These are phyloP conservation scores for Diplodus puntazzo DNA, from an alignment of 2,797 vertebrate genomes.

Conservation along the genomic window DNA sequence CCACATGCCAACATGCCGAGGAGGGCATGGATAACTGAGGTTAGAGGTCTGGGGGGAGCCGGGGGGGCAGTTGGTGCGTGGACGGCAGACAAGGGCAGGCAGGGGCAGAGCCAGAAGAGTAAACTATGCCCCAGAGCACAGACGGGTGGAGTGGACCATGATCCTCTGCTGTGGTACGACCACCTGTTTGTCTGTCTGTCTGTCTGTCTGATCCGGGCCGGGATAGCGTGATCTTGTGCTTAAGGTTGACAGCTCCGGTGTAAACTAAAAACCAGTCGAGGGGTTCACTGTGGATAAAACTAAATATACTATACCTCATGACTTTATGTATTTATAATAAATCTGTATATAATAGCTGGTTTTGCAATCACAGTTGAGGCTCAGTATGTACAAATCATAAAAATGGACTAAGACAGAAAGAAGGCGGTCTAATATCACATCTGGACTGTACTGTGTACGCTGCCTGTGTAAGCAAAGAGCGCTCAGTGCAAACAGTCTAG, in stretches of 20 bases:
- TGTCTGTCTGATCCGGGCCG: conserved; percentile 66
- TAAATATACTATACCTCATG: not conserved
- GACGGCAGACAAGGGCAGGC: conserved; percentile 76
- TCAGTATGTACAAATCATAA: conserved; percentile 9
- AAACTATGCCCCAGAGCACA: conserved; percentile 72
- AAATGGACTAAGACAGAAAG: conserved; percentile 3
- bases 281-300: conserved; percentile 22
- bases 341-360: not conserved
- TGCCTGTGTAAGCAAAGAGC: conserved; percentile 44
- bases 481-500: conserved; percentile 31
- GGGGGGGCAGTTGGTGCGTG: conserved; percentile 70
- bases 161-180: conserved; percentile 72
- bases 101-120: conserved; percentile 76
- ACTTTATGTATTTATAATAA: not conserved
- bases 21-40: conserved; percentile 77
- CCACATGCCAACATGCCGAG: conserved; percentile 75
- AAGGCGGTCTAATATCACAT: conserved; percentile 24
- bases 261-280: conserved; percentile 44
- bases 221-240: conserved; percentile 59
- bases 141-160: conserved; percentile 69
- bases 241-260: conserved; percentile 55
- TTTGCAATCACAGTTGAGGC: conserved; percentile 3
- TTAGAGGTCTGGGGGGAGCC: conserved; percentile 69
- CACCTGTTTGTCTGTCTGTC: conserved; percentile 80
- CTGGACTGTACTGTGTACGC: conserved; percentile 23